Conservation (phyloP, 1,140 invertebrate species). For the Philopotamus ludificatus region DNA sequence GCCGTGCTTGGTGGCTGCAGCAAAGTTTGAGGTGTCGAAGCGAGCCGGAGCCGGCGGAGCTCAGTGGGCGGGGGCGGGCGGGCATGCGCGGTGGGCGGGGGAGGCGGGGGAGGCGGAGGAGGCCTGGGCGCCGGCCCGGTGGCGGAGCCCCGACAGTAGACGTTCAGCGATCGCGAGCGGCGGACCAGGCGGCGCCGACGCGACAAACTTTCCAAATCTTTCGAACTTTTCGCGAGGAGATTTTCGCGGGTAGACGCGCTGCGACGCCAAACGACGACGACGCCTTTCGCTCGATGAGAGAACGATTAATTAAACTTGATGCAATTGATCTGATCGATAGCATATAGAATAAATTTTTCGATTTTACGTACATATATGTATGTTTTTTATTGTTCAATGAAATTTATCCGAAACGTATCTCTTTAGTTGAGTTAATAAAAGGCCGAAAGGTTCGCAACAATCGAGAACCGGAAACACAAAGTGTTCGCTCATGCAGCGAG, state of each 20-base stretch:
- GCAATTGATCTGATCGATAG: too few species aligned
- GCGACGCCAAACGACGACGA: too few species aligned
- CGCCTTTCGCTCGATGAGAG: too few species aligned
- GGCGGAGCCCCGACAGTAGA: conserved; percentile 7
- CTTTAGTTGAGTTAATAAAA: conserved; percentile 13
- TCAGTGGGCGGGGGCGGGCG: neutral
- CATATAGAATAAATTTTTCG: too few species aligned
- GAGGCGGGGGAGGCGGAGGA: neutral
- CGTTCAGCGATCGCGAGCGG: neutral
- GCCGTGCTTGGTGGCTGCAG: too few species aligned
- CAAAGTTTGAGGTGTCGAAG: conserved; percentile 4
- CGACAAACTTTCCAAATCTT: neutral
- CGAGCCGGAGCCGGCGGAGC: neutral
- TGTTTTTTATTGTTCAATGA: neutral
- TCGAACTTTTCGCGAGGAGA: neutral
- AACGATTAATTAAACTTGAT: too few species aligned
- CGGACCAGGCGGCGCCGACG: neutral
- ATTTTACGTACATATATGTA: too few species aligned
- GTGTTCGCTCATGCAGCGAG: conserved; percentile 22
- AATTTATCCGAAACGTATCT: neutral
- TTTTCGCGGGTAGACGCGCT: too few species aligned
- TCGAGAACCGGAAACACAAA: conserved; percentile 12
- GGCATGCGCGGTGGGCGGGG: neutral
- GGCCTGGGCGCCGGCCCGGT: neutral
- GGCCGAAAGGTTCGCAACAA: conserved; percentile 12